Base-by-base conservation (phyloP, 2,888 invertebrate species). In the Leptarthrus brevirostris region DNA sequence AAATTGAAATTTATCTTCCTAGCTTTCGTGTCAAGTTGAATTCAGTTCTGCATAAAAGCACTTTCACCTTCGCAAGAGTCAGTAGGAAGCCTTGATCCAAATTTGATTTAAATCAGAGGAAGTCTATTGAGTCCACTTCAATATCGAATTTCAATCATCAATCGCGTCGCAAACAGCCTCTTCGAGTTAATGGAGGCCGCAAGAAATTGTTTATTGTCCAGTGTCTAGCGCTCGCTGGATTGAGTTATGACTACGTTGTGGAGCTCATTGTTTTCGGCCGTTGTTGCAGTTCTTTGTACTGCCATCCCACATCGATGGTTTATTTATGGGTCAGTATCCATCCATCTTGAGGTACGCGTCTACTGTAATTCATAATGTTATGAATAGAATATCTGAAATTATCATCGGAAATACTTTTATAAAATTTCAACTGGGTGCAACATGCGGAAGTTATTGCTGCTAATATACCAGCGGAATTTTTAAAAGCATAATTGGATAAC, bases 31-130 rank as follows among this genome's bases (percentile, higher is more conserved):
- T 49, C 14, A 49, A 49, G 49, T 49, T 49, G 16, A 49, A 12
- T 18, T n/a, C n/a, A 18, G 12, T 6, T 18, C 16, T 58, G 18
- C 18, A 16, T 22, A 34, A 69, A 69, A 69, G 30, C 69, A 52
- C 69, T 69, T 69, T 69, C 69, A 52, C 69, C 69, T 69, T 69
- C 52, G 22, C 26, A 18, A 52, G 22, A 69, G 49, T 69, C 52
- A 52, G 22, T 12, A 52, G 30, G 44, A 30, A 52, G 49, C 69
- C 69, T 69, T 69, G 69, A 69, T 69, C 69, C 34, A 36, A 52
- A 52, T 69, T 18, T 24, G 69, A 69, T 69, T 52, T 16, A 52
- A 69, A 69, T 69, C 69, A 52, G 30, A 69, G 69, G 69, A 69
- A 69, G 52, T 69, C 64, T 52, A 69, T 69, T 69, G 52, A 69